phyloP scores from a whole-genome alignment of 1,140 invertebrate genomes.

The Arctopsyche grandis region DNA sequence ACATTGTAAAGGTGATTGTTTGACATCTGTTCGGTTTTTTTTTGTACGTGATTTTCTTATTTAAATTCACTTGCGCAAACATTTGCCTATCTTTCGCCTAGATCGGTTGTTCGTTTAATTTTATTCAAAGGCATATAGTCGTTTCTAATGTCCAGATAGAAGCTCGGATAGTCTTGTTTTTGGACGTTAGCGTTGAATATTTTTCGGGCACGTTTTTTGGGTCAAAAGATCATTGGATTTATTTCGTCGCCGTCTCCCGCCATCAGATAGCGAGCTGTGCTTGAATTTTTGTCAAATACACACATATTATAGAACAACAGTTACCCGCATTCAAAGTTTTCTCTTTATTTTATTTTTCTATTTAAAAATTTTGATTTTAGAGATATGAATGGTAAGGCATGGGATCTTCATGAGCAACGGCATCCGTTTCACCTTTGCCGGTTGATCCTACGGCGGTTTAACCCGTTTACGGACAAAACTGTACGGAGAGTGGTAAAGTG shows the following conservation, averaged over 20 bases:
- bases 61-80: slow-evolving; percentile 32
- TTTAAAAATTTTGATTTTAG: neutral
- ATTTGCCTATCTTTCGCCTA: neutral
- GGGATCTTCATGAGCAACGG: neutral
- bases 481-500: slow-evolving; percentile 25
- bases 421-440: slow-evolving; percentile 25
- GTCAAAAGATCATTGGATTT: slow-evolving; percentile 33
- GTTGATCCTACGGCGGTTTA: slow-evolving; percentile 32
- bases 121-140: slow-evolving; percentile 14
- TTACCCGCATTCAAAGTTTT: neutral
- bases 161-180: slow-evolving; percentile 26
- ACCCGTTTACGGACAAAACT: slow-evolving; percentile 21
- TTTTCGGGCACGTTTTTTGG: slow-evolving; percentile 29
- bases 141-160: slow-evolving; percentile 15
- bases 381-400: neutral
- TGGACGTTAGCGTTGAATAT: slow-evolving; percentile 4
- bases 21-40: neutral
- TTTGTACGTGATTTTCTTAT: slow-evolving; percentile 2
- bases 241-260: neutral
- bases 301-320: neutral
- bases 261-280: slow-evolving; percentile 20
- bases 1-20: too few species aligned
- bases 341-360: neutral
- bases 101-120: slow-evolving; percentile 30
- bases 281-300: slow-evolving; percentile 9